phyloP scores from a whole-genome alignment of 2,113 vertebrate genomes.

The Rhinoptilus africanus region DNA sequence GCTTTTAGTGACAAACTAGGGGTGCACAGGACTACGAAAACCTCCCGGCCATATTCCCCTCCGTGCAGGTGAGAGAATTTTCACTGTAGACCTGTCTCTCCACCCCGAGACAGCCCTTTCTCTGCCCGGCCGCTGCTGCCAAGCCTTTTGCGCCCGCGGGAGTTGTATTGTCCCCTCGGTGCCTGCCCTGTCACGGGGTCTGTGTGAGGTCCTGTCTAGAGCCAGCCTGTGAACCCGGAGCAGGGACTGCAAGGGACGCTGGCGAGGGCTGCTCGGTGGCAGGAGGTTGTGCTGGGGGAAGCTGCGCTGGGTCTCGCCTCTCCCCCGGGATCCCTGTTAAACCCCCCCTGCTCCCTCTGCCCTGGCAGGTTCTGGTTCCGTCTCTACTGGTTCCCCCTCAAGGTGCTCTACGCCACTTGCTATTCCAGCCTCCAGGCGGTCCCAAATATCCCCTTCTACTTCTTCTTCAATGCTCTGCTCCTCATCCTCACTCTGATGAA shows the following conservation, averaged over 20 bases:
- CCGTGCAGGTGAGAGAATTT: fast-evolving
- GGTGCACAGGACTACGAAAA: not conserved
- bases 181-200: not conserved
- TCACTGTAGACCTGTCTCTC: fast-evolving
- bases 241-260: not conserved
- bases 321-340: not conserved
- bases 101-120: not conserved
- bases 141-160: fast-evolving
- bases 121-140: not conserved
- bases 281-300: not conserved
- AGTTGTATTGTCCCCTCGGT: fast-evolving
- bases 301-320: not conserved
- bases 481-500: slow-evolving; percentile 91
- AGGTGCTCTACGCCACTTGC: slow-evolving; percentile 90
- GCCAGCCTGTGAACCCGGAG: not conserved
- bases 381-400: slow-evolving; percentile 98
- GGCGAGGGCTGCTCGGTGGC: not conserved
- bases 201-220: not conserved
- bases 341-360: not conserved
- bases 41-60: fast-evolving
- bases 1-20: not conserved
- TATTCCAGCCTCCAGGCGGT: slow-evolving; percentile 85
- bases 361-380: slow-evolving; percentile 94
- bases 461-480: slow-evolving; percentile 95
- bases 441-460: slow-evolving; percentile 94